Percentiles rank a stretch among this genome's conserved stretches.
These are phyloP conservation scores for Gymnoscopelus braueri DNA, from an alignment of 2,797 vertebrate species.

Conservation along the genomic window DNA sequence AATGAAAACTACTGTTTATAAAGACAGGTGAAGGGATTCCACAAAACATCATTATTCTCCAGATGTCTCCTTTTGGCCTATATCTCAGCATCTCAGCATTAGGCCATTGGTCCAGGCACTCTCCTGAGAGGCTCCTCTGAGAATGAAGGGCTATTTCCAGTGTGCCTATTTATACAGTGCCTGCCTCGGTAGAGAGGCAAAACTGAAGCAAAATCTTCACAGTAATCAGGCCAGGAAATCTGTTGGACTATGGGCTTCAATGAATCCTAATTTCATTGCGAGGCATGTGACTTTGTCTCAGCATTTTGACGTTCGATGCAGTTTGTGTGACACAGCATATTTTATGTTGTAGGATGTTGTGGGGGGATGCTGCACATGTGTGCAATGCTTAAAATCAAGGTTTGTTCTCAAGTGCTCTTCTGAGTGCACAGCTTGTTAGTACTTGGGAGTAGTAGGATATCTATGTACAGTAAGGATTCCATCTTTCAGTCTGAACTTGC, in stretches of 20 bases:
- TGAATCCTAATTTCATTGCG: neutral
- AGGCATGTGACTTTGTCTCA: conserved; percentile 6
- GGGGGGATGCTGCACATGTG: neutral
- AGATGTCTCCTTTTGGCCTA: conserved; percentile 66
- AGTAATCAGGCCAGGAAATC: conserved; percentile 71
- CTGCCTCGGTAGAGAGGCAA: conserved; percentile 65
- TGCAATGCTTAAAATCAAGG: neutral
- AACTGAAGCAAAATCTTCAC: conserved; percentile 69
- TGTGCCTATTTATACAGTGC: conserved; percentile 76
- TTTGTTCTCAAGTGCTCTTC: neutral
- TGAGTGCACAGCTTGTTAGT: too few species aligned
- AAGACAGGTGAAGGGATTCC: conserved; percentile 62
- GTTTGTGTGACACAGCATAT: conserved; percentile 16
- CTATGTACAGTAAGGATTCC: too few species aligned
- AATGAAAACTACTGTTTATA: conserved; percentile 6
- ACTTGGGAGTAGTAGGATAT: too few species aligned
- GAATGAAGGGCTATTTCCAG: conserved; percentile 79
- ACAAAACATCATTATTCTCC: conserved; percentile 43
- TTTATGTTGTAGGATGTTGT: neutral
- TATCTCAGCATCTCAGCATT: conserved; percentile 61
- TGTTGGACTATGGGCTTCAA: conserved; percentile 29
- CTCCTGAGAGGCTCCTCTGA: conserved; percentile 75
- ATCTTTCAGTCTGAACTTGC: too few species aligned
- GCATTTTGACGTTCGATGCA: conserved; percentile 4
- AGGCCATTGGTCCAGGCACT: conserved; percentile 72